phyloP scores from a whole-genome alignment of 2,888 invertebrate species.

The Thymelicus lineola region DNA sequence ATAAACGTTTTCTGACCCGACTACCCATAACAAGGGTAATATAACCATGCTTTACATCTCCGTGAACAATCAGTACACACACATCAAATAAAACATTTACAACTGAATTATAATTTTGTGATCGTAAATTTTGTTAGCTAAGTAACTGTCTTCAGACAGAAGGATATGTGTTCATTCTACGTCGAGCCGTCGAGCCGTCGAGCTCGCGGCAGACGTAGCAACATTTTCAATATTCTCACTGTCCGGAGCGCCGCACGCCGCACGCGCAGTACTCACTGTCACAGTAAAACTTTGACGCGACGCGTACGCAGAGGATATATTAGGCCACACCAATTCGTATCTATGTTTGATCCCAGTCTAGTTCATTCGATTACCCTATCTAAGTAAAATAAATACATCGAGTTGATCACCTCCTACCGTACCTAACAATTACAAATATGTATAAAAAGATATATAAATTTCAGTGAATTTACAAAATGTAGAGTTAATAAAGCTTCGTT shows the following conservation, averaged over 20 bases:
- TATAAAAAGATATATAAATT: constrained; percentile 84
- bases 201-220: constrained; percentile 47
- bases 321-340: constrained; percentile 75
- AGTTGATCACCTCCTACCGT: constrained; percentile 67
- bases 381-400: constrained; percentile 81
- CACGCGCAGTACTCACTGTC: constrained; percentile 38
- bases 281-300: constrained; percentile 53
- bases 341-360: constrained; percentile 81
- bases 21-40: constrained; percentile 59
- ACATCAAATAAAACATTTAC: constrained; percentile 55
- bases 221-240: constrained; percentile 33
- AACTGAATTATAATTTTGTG: constrained; percentile 50
- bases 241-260: constrained; percentile 20
- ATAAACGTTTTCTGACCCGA: constrained; percentile 52
- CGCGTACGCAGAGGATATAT: constrained; percentile 57
- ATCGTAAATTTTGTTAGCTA: constrained; percentile 55
- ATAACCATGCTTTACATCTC: constrained; percentile 55
- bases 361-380: constrained; percentile 78
- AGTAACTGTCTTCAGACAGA: constrained; percentile 57
- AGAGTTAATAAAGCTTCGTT: constrained; percentile 85
- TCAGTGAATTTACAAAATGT: constrained; percentile 83
- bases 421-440: constrained; percentile 78
- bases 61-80: constrained; percentile 55
- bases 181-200: constrained; percentile 50
- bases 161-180: constrained; percentile 71